Conservation (phyloP, 2,888 invertebrate species). For the Agrotis ipsilon region DNA sequence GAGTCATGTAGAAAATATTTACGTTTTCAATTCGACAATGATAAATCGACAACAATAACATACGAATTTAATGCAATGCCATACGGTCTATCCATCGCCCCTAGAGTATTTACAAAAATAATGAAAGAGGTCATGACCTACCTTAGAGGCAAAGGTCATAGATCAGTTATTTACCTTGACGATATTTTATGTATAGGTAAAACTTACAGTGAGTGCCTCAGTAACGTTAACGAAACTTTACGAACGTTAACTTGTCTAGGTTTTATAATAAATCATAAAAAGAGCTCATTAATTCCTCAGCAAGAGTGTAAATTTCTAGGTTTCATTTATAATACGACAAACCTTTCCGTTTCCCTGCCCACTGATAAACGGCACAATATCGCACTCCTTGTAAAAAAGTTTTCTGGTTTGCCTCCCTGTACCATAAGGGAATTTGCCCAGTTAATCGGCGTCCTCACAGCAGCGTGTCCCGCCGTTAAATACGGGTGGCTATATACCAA, state of each 20-base stretch:
- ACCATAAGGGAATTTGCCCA: background rate
- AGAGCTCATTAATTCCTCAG: background rate
- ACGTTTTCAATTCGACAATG: no score
- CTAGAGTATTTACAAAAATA: constrained; percentile 2
- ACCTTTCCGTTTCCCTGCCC: background rate
- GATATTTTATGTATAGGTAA: background rate
- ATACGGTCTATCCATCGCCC: background rate
- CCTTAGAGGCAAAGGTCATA: constrained; percentile 1
- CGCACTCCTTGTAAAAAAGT: background rate
- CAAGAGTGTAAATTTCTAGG: constrained; percentile 5
- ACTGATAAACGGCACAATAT: background rate
- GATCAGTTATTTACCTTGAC: constrained; percentile 1
- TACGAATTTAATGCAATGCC: background rate
- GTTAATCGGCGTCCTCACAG: no score
- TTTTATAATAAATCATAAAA: background rate
- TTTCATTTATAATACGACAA: background rate
- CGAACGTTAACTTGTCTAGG: background rate
- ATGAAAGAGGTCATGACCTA: constrained; percentile 7
- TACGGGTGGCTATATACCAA: constrained; percentile 10
- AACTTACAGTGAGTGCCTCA: background rate
- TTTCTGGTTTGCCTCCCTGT: background rate
- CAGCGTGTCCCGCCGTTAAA: constrained; percentile 4
- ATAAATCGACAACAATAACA: no score
- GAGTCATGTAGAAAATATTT: no score
- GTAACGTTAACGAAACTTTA: constrained; percentile 2